phyloP scores from a whole-genome alignment of 2,888 invertebrate genomes.

The Nymphalis polychloros region DNA sequence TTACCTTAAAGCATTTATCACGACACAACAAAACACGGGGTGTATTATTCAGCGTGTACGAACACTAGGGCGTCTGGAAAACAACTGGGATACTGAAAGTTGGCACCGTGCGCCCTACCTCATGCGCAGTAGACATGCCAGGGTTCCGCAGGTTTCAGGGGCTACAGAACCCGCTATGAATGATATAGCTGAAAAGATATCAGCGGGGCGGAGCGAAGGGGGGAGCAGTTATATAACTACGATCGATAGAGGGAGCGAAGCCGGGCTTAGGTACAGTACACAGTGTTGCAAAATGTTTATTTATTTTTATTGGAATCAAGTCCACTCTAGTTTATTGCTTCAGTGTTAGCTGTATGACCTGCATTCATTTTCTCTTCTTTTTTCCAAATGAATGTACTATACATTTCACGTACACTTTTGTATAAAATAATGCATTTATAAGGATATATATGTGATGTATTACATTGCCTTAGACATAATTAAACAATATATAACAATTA shows the following conservation, averaged over 20 bases:
- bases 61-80: conserved; percentile 48
- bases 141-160: conserved; percentile 46
- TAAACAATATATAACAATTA: too few relatives aligned
- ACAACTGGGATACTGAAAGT: conserved; percentile 60
- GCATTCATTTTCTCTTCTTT: conserved; percentile 28
- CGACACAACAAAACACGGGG: conserved; percentile 59
- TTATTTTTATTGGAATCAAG: conserved; percentile 45
- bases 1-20: conserved; percentile 75
- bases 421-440: neutral
- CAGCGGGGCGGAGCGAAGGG: conserved; percentile 43
- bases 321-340: conserved; percentile 45
- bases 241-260: conserved; percentile 69
- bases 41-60: conserved; percentile 47
- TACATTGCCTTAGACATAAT: too few relatives aligned
- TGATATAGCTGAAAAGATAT: conserved; percentile 58
- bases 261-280: conserved; percentile 54
- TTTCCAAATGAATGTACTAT: conserved; percentile 4
- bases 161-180: conserved; percentile 61
- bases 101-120: conserved; percentile 49
- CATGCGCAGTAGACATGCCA: conserved; percentile 53
- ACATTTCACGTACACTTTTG: neutral
- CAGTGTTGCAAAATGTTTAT: conserved; percentile 40
- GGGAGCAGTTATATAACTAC: conserved; percentile 68
- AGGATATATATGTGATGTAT: neutral
- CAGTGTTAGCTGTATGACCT: conserved; percentile 29